Percentiles rank a stretch among this genome's conserved stretches.
These are phyloP conservation scores for Corydoras sp. DNA, from an alignment of 2,113 vertebrate genomes.

Conservation along the genomic window DNA sequence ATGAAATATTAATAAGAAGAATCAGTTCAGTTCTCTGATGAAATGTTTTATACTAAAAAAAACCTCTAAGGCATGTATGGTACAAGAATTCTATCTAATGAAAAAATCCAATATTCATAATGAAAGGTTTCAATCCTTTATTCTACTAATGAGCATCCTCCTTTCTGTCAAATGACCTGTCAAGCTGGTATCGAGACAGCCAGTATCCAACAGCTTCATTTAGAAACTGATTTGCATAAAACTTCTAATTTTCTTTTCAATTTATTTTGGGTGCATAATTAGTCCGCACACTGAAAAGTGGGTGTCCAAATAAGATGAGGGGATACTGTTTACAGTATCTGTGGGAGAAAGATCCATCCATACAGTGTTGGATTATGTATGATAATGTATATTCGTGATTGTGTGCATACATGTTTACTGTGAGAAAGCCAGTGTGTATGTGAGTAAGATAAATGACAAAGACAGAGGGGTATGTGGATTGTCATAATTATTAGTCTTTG, in stretches of 20 bases:
- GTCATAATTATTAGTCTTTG: slow-evolving; percentile 27
- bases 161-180: slow-evolving; percentile 25
- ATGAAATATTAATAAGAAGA: no score
- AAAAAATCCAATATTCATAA: slow-evolving; percentile 15
- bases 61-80: background rate
- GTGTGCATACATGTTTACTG: slow-evolving; percentile 14
- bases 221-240: slow-evolving; percentile 59
- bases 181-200: slow-evolving; percentile 22
- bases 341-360: slow-evolving; percentile 6
- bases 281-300: slow-evolving; percentile 24
- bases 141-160: slow-evolving; percentile 7
- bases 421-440: background rate
- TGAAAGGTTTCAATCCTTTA: slow-evolving; percentile 21
- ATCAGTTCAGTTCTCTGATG: no score
- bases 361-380: slow-evolving; percentile 11
- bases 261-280: slow-evolving; percentile 49
- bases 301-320: background rate
- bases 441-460: background rate
- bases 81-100: background rate
- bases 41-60: no score
- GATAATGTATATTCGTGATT: background rate
- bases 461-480: slow-evolving; percentile 21
- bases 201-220: slow-evolving; percentile 42
- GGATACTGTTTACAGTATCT: background rate
- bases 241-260: slow-evolving; percentile 47